phyloP scores from a whole-genome alignment of 2,113 vertebrate genomes.

The Strigops habroptila region DNA sequence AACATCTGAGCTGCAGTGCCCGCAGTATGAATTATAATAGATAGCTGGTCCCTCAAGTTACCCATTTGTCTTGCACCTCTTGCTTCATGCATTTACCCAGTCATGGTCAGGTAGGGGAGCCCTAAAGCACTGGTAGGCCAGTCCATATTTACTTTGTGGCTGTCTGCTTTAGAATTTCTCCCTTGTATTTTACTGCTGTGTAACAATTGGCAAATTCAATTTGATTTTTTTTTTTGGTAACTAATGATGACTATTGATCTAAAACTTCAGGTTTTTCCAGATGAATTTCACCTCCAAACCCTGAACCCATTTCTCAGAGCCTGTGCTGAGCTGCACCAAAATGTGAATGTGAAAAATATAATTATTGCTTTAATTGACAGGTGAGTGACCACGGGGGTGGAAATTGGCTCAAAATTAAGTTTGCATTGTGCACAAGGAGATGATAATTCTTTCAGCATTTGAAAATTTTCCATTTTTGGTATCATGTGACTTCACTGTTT shows the following conservation, averaged over 20 bases:
- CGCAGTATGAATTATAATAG: not conserved
- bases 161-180: not conserved
- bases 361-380: constrained; percentile 99
- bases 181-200: constrained; percentile 21
- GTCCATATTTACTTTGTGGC: not conserved
- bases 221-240: not conserved
- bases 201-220: not conserved
- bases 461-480: not conserved
- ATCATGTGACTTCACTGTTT: not conserved
- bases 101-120: not conserved
- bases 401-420: not conserved
- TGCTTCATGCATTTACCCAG: not conserved
- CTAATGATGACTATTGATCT: constrained; percentile 30
- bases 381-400: constrained; percentile 70
- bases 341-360: constrained; percentile 99
- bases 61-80: not conserved
- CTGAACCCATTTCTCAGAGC: constrained; percentile 95
- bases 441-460: not conserved
- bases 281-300: constrained; percentile 98
- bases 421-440: not conserved
- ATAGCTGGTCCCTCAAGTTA: not conserved
- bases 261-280: constrained; percentile 90
- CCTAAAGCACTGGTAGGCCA: not conserved
- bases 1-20: not conserved
- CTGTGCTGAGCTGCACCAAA: constrained; percentile 96